phyloP scores from a whole-genome alignment of 2,113 vertebrate species.

The Gyps fulvus region DNA sequence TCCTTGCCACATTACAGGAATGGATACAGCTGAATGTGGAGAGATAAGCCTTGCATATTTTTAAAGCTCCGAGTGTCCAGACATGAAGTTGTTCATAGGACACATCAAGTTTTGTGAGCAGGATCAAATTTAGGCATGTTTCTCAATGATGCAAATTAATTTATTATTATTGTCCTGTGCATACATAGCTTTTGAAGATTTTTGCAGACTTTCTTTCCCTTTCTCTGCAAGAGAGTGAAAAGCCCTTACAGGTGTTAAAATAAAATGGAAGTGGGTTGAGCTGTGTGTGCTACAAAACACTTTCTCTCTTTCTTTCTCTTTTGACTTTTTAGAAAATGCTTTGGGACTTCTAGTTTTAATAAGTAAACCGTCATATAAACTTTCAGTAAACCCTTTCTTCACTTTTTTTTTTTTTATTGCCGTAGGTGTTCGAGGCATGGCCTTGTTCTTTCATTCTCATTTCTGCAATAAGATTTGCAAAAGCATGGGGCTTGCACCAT shows the following conservation, averaged over 20 bases:
- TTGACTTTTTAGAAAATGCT: not conserved
- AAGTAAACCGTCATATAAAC: not conserved
- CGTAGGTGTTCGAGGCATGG: conserved; percentile 95
- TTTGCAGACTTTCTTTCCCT: not conserved
- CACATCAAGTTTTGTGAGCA: not conserved
- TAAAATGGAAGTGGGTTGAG: not conserved
- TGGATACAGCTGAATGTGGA: not conserved
- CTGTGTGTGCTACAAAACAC: not conserved
- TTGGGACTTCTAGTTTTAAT: not conserved
- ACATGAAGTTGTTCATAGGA: not conserved
- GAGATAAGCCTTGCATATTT: not conserved
- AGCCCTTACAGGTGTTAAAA: not conserved
- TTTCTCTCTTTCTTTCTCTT: not conserved
- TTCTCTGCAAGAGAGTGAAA: not conserved
- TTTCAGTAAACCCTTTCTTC: not conserved
- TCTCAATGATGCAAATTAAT: not conserved
- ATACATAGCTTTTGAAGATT: not conserved
- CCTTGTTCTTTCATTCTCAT: conserved; percentile 95
- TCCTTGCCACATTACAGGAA: not conserved
- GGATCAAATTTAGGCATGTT: not conserved
- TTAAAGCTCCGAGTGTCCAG: not conserved
- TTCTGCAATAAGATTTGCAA: conserved; percentile 95
- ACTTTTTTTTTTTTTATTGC: not conserved
- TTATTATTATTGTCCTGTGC: not conserved
- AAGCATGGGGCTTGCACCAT: conserved; percentile 90